phyloP scores from a whole-genome alignment of 1,140 invertebrate species.

The Theocolax elegans region DNA sequence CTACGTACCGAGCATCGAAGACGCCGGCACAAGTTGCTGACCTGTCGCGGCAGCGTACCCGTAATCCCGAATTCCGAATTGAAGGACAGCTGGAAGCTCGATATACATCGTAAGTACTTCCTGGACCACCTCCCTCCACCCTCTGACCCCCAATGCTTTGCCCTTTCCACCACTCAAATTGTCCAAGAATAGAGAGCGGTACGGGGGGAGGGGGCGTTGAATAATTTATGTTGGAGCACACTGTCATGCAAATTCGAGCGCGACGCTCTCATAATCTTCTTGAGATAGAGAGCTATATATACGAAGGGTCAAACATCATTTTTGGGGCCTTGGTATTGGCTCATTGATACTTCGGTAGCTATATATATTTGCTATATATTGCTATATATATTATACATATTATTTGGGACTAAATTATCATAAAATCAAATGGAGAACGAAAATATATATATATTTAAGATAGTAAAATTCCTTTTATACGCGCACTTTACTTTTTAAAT shows the following conservation, averaged over 20 bases:
- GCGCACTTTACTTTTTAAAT: no score
- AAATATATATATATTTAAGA: no score
- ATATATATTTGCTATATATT: no score
- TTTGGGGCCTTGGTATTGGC: no score
- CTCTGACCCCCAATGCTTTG: no score
- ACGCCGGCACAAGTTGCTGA: constrained; percentile 84
- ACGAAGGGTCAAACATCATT: no score
- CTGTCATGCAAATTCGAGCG: constrained; percentile 34
- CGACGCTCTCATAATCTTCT: constrained; percentile 19
- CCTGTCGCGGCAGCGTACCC: constrained; percentile 82
- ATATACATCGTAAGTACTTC: constrained; percentile 84
- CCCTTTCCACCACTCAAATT: no score
- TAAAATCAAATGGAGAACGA: no score
- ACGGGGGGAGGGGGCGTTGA: not conserved
- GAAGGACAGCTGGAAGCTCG: constrained; percentile 85
- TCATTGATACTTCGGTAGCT: not conserved
- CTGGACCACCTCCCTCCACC: not conserved
- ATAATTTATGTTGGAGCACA: constrained; percentile 34
- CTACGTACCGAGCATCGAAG: constrained; percentile 83
- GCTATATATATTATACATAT: no score
- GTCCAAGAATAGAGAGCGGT: not conserved
- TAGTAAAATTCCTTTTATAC: no score
- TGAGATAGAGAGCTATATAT: no score
- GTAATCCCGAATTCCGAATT: constrained; percentile 78
- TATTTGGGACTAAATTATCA: no score